These are phyloP conservation scores for Lasaia peninsularis DNA, from an alignment of 1,140 invertebrate species.

Conservation along the genomic window DNA sequence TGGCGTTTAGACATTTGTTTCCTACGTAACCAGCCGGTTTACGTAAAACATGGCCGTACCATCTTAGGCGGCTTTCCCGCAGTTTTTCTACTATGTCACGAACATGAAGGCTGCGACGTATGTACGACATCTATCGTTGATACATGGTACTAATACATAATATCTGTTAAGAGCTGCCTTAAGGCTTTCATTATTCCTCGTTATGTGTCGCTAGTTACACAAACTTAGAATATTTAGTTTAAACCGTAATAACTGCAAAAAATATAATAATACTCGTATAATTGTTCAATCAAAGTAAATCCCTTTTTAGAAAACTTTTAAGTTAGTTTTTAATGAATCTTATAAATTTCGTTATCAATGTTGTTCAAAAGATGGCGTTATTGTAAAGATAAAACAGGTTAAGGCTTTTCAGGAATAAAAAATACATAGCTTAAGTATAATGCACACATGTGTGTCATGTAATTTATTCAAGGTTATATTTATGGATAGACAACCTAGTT, in stretches of 20 bases:
- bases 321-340: background rate
- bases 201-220: background rate
- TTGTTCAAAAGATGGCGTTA: slow-evolving; percentile 40
- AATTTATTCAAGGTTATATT: background rate
- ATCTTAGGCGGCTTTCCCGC: too few relatives aligned
- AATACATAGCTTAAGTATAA: background rate
- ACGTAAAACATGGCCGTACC: too few relatives aligned
- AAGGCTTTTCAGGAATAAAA: slow-evolving; percentile 38
- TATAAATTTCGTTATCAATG: background rate
- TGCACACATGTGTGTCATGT: background rate
- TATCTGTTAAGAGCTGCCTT: background rate
- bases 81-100: too few relatives aligned
- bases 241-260: background rate
- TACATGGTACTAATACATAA: background rate
- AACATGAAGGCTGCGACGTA: too few relatives aligned
- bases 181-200: background rate
- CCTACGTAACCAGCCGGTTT: too few relatives aligned
- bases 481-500: background rate
- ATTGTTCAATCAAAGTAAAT: too few relatives aligned
- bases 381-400: slow-evolving; percentile 38
- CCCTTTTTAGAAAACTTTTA: background rate
- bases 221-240: background rate
- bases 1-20: too few relatives aligned
- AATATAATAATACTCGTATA: background rate
- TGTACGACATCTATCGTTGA: background rate